A percentile compares a stretch with the other conserved stretches of the same genome.
These are phyloP conservation scores for Cottoperca gobio DNA, from an alignment of 2,797 vertebrate genomes.

Conservation along the genomic window DNA sequence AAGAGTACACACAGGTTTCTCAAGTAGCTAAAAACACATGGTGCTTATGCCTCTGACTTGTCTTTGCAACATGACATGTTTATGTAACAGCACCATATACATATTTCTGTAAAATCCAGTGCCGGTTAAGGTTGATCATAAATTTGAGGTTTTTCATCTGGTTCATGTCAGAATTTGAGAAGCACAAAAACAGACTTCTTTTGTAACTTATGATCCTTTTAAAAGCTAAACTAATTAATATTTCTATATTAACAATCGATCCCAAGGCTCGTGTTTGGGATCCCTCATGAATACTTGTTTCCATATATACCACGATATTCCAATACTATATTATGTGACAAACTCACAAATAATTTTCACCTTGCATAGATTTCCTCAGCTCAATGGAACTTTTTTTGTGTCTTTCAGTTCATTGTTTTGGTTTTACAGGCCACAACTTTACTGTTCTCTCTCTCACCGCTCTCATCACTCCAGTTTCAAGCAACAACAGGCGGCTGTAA, in stretches of 20 bases:
- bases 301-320: too few species aligned
- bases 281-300: too few species aligned
- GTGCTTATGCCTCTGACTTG: neutral
- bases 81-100: neutral
- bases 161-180: neutral
- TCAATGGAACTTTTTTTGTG: neutral
- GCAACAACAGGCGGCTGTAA: neutral
- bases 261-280: neutral
- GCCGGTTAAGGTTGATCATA: neutral
- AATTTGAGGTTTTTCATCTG: neutral
- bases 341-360: neutral
- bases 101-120: neutral
- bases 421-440: neutral
- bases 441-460: neutral
- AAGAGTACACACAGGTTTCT: constrained; percentile 22
- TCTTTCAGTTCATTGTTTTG: neutral
- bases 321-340: too few species aligned
- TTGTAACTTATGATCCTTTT: neutral
- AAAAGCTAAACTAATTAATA: neutral
- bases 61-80: neutral
- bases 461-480: neutral
- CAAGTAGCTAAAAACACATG: neutral
- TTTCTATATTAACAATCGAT: neutral
- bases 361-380: neutral
- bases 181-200: neutral